Conservation (phyloP, 2,797 vertebrate genomes). For the Notolabrus celidotus region DNA sequence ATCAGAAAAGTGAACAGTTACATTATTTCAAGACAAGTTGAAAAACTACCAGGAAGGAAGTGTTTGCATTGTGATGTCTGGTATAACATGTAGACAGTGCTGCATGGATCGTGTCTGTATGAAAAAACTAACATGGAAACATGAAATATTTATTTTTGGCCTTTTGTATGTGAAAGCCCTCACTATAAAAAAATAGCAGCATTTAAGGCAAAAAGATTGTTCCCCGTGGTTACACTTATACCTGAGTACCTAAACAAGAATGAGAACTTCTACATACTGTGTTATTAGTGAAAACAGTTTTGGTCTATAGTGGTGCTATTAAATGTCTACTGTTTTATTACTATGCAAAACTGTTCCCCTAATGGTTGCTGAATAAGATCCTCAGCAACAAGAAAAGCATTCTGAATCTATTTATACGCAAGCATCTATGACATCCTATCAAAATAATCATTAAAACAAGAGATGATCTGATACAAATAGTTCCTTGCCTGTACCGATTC, state of each 20-base stretch:
- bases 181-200: constrained; percentile 75
- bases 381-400: constrained; percentile 36
- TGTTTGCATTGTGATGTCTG: constrained; percentile 38
- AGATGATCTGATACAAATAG: background rate
- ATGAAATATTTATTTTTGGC: constrained; percentile 68
- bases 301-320: constrained; percentile 60
- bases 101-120: constrained; percentile 16
- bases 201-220: constrained; percentile 81
- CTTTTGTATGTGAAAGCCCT: constrained; percentile 63
- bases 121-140: constrained; percentile 41
- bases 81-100: constrained; percentile 27
- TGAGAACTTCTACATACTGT: constrained; percentile 56
- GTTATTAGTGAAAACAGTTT: constrained; percentile 56
- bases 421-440: constrained; percentile 39
- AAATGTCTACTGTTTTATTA: constrained; percentile 32
- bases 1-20: constrained; percentile 38
- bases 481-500: background rate
- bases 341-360: constrained; percentile 31
- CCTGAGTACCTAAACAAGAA: constrained; percentile 78
- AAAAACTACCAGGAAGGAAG: constrained; percentile 33
- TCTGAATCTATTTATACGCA: constrained; percentile 25
- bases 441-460: constrained; percentile 51
- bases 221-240: constrained; percentile 76
- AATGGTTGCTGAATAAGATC: constrained; percentile 28
- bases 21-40: constrained; percentile 29